Conservation (phyloP, 2,888 invertebrate species). For the Alsophila aescularia region DNA sequence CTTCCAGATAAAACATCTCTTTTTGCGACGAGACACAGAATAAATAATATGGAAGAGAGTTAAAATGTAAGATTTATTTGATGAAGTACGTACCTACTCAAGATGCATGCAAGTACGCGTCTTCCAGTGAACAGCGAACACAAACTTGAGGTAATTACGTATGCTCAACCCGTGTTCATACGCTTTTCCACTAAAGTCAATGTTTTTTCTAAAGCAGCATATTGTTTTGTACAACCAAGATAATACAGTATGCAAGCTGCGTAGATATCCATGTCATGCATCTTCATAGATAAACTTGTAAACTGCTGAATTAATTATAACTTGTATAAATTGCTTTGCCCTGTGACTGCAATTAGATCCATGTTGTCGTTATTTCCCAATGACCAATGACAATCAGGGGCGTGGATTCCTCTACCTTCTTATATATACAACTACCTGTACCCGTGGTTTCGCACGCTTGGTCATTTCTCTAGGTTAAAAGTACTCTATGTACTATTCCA, state of each 20-base stretch:
- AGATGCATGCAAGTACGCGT: constrained; percentile 4
- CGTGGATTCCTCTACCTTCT: constrained; percentile 24
- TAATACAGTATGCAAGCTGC: constrained; percentile 26
- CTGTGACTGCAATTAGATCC: constrained; percentile 29
- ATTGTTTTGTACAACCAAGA: constrained; percentile 20
- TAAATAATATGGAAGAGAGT: too few species aligned
- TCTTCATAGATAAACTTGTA: constrained; percentile 15
- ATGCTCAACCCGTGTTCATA: constrained; percentile 22
- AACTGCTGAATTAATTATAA: constrained; percentile 26
- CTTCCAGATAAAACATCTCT: too few species aligned
- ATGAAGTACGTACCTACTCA: constrained; percentile 6
- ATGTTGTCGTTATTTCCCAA: constrained; percentile 36
- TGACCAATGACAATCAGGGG: constrained; percentile 32
- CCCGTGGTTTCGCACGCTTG: too few species aligned
- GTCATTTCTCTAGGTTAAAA: too few species aligned
- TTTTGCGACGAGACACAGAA: too few species aligned
- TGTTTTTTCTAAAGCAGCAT: constrained; percentile 28
- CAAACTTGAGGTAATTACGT: constrained; percentile 20
- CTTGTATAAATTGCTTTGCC: constrained; percentile 26
- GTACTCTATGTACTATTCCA: too few species aligned
- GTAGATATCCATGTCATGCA: constrained; percentile 7
- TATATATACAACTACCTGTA: constrained; percentile 5
- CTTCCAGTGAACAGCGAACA: constrained; percentile 25
- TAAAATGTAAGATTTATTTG: background rate
- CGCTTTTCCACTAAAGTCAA: constrained; percentile 34